phyloP scores from a whole-genome alignment of 2,888 invertebrate species.

The Phengaris alcon region DNA sequence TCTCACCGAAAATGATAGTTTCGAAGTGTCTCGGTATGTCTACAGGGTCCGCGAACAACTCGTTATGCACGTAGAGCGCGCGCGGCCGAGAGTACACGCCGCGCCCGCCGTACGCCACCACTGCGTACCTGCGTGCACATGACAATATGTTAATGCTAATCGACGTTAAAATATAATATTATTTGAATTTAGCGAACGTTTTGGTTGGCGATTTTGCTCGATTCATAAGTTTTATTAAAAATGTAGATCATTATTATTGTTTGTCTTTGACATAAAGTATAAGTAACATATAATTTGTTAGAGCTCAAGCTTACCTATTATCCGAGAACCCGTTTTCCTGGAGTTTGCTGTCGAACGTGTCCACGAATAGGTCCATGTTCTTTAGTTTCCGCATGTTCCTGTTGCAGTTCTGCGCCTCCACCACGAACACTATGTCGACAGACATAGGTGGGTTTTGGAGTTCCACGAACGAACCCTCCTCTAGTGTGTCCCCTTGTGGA shows the following conservation, averaged over 20 bases:
- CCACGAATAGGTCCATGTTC: constrained; percentile 84
- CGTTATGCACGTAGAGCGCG: constrained; percentile 85
- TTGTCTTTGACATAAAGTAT: too few relatives aligned
- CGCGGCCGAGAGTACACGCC: constrained; percentile 86
- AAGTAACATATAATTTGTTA: too few relatives aligned
- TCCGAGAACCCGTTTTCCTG: constrained; percentile 80
- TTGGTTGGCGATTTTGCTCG: too few relatives aligned
- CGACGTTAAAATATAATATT: too few relatives aligned
- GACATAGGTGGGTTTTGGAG: constrained; percentile 83
- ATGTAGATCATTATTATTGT: too few relatives aligned
- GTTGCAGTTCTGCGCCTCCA: constrained; percentile 93
- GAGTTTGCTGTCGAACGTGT: constrained; percentile 84
- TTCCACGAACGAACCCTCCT: constrained; percentile 87
- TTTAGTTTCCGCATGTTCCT: constrained; percentile 81
- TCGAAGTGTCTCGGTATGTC: constrained; percentile 84
- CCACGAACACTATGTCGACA: constrained; percentile 92
- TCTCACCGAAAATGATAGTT: constrained; percentile 82
- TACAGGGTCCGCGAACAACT: constrained; percentile 82
- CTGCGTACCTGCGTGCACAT: constrained; percentile 82
- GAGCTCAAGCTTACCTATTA: constrained; percentile 78
- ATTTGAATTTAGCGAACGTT: too few relatives aligned
- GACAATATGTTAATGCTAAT: not conserved
- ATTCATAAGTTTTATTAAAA: too few relatives aligned
- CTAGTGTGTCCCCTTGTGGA: constrained; percentile 82
- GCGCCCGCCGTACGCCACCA: constrained; percentile 89